Base-by-base conservation (phyloP, 2,797 vertebrate genomes). In the Xiphophorus birchmanni region DNA sequence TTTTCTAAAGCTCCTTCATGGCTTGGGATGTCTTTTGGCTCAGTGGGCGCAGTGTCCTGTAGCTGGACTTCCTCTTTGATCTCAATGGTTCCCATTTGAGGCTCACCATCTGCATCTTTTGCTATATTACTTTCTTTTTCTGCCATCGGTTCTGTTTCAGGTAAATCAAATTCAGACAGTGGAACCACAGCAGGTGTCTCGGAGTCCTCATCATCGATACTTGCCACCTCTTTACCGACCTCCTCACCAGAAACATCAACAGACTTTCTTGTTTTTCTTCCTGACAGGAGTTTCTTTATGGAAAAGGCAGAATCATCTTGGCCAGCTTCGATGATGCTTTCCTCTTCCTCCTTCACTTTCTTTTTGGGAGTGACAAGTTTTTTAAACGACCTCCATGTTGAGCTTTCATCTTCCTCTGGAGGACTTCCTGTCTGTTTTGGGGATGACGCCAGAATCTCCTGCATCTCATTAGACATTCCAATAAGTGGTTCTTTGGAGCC, bases 331-430 rank as follows among this genome's bases (percentile, higher is more conserved):
- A 86, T 90, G 23, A 75, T 93, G 32, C 54, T 81, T 87, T 90
- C 92, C 80, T 97, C 97, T 72, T 97, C 97, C 79, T 93, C 90
- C 86, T 94, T 98, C 4, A 90, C 90, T 86, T 97, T 99, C 86
- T 95, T 97, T 80, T 97, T 97, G 1, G 97, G 95, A 29, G 97
- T 98, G 76, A 99, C 97, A 76, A 99, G 91, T 79, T 96, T 96
- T 95, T 99, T 99, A 82, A 99, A 95, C 0, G 97, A 97, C 84
- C 97, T 97, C 98, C 98, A 99, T 4, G 97, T 97, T 76, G 97
- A 99, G 60, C 95, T 95, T 6, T 95, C 96, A 40, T 99, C 97
- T 17, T 91, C 94, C 75, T 98, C 97, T 0, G 95, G 93, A 40
- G 95, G 95, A 90, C 96, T 97, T 73, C 90, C 96, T 48, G 91